These are phyloP conservation scores for Pseudolycoriella hygida DNA, from an alignment of 2,888 invertebrate genomes.

Conservation along the genomic window DNA sequence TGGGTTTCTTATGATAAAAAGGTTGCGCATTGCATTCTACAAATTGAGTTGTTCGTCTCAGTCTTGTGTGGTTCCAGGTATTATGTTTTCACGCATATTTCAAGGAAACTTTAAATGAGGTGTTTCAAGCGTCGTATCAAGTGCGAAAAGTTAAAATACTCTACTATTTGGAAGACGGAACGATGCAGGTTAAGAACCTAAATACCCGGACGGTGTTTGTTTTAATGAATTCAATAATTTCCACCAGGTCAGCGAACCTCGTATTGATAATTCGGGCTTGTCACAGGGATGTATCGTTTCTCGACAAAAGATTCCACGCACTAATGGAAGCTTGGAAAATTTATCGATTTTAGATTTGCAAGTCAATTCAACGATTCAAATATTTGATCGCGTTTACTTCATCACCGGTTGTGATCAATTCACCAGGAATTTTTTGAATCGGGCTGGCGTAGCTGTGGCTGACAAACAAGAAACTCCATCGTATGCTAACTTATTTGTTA, in stretches of 20 bases:
- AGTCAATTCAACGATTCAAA: conserved; percentile 58
- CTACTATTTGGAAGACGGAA: conserved; percentile 82
- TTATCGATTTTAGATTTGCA: conserved; percentile 78
- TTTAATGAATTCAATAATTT: not conserved
- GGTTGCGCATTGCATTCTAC: conserved; percentile 27
- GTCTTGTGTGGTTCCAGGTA: conserved; percentile 32
- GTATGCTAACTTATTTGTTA: conserved; percentile 19
- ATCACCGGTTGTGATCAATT: conserved; percentile 76
- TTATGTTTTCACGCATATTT: conserved; percentile 27
- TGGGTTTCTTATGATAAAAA: conserved; percentile 84
- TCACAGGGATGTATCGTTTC: conserved; percentile 69
- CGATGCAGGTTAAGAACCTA: conserved; percentile 51
- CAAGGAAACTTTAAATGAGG: conserved; percentile 49
- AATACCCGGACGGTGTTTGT: not conserved
- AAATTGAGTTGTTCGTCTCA: conserved; percentile 6
- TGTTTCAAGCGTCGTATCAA: conserved; percentile 41
- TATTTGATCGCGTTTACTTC: conserved; percentile 67
- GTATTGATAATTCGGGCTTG: conserved; percentile 66
- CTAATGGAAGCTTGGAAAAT: conserved; percentile 53
- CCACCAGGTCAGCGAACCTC: conserved; percentile 59
- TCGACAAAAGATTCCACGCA: conserved; percentile 64
- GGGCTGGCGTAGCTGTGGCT: conserved; percentile 68
- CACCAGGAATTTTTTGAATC: conserved; percentile 66
- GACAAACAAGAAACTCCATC: conserved; percentile 40
- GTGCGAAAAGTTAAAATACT: conserved; percentile 67